A percentile compares a stretch with the other conserved stretches of the same genome.
phyloP scores from a whole-genome alignment of 1,140 invertebrate species.

The Agrypnia vestita region DNA sequence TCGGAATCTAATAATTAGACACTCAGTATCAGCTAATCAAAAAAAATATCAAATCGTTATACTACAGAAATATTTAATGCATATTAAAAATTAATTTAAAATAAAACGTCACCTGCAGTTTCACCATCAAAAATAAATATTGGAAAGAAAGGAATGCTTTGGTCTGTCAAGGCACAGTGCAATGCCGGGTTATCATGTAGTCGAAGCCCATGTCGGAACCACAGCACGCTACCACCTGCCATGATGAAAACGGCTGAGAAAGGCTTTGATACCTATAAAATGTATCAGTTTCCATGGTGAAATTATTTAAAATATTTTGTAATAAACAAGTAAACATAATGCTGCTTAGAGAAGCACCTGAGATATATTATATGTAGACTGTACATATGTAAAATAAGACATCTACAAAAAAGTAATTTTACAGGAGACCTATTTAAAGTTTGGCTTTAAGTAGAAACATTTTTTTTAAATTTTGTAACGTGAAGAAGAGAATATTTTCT shows the following conservation, averaged over 20 bases:
- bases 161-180: slow-evolving; percentile 73
- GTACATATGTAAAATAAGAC: too few species aligned
- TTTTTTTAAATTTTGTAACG: too few species aligned
- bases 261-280: slow-evolving; percentile 56
- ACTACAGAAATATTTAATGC: background rate
- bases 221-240: slow-evolving; percentile 73
- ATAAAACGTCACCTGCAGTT: slow-evolving; percentile 78
- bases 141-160: slow-evolving; percentile 73
- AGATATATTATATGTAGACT: too few species aligned
- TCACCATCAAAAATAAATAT: slow-evolving; percentile 85
- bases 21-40: background rate
- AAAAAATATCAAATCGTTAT: background rate
- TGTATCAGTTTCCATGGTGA: too few species aligned
- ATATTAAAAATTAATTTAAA: background rate
- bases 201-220: slow-evolving; percentile 84
- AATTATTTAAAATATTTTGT: too few species aligned
- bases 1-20: too few species aligned
- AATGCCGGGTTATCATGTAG: slow-evolving; percentile 84
- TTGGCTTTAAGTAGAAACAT: too few species aligned
- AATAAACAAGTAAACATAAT: too few species aligned
- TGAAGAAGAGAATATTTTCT: too few species aligned
- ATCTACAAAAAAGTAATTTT: too few species aligned
- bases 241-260: slow-evolving; percentile 52
- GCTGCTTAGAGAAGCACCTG: too few species aligned
- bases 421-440: too few species aligned